Conservation (phyloP, 2,797 vertebrate genomes). For the Calcarius lapponicus region DNA sequence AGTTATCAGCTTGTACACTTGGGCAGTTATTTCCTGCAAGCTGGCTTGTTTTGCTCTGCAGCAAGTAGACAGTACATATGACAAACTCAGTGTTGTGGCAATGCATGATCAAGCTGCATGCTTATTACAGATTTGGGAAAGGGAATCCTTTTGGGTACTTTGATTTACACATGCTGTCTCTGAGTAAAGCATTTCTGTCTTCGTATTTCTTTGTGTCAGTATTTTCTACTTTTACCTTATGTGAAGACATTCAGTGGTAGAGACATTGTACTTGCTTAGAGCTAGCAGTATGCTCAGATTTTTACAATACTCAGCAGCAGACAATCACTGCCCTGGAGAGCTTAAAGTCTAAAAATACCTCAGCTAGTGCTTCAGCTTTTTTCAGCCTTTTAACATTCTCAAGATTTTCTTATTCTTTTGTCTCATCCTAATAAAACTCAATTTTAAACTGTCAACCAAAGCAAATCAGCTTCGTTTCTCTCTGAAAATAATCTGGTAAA, state of each 20-base stretch:
- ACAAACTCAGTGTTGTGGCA: background rate
- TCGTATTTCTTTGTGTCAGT: background rate
- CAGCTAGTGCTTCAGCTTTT: conserved; percentile 8
- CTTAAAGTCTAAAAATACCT: conserved; percentile 38
- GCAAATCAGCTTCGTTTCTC: background rate
- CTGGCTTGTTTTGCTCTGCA: background rate
- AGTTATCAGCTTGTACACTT: background rate
- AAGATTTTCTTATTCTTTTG: background rate
- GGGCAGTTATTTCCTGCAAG: background rate
- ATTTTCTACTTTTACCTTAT: background rate
- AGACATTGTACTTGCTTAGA: background rate
- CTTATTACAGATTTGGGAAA: background rate
- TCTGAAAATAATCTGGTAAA: background rate
- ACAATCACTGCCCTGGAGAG: background rate
- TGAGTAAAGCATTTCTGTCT: background rate
- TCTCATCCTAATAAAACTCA: background rate
- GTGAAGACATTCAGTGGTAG: background rate
- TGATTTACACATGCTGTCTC: background rate
- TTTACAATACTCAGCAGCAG: background rate
- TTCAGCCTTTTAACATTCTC: background rate
- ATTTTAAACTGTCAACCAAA: background rate
- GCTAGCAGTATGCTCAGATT: background rate
- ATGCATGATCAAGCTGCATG: background rate
- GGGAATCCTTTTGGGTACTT: background rate
- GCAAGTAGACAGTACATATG: background rate